Conservation (phyloP, 30 jellyfish, hydroid and myxozoan species). For the Chrysaora quinquecirrha region DNA sequence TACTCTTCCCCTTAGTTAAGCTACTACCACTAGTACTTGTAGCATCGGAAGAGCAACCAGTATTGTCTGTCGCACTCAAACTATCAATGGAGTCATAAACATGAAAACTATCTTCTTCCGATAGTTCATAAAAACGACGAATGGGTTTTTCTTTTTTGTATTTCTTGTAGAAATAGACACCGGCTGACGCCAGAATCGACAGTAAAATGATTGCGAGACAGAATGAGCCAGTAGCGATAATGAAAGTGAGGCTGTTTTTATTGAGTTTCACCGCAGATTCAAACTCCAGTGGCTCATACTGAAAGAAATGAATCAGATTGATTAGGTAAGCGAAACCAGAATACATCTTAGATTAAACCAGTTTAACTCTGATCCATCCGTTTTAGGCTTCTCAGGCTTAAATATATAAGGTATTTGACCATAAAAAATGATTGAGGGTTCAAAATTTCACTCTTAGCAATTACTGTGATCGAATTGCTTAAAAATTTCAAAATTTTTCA, state of each 20-base stretch:
- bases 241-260: conserved; percentile 7
- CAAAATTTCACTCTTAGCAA: no score
- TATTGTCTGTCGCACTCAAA: not conserved
- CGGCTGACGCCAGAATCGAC: not conserved
- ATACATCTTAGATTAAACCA: no score
- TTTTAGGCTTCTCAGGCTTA: no score
- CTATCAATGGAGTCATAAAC: not conserved
- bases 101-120: not conserved
- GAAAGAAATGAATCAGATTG: no score
- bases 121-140: not conserved
- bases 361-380: no score
- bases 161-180: conserved; percentile 4
- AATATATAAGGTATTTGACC: no score
- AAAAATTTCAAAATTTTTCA: no score
- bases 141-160: not conserved
- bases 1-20: not conserved
- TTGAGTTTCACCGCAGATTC: conserved; percentile 1
- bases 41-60: not conserved
- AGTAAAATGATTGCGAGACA: conserved; percentile 15
- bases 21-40: not conserved
- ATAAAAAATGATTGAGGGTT: no score
- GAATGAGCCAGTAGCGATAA: conserved; percentile 10
- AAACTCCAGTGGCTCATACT: not conserved
- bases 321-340: no score
- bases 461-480: no score